phyloP scores from a whole-genome alignment of 2,113 vertebrate species.

The Entomyzon cyanotis region DNA sequence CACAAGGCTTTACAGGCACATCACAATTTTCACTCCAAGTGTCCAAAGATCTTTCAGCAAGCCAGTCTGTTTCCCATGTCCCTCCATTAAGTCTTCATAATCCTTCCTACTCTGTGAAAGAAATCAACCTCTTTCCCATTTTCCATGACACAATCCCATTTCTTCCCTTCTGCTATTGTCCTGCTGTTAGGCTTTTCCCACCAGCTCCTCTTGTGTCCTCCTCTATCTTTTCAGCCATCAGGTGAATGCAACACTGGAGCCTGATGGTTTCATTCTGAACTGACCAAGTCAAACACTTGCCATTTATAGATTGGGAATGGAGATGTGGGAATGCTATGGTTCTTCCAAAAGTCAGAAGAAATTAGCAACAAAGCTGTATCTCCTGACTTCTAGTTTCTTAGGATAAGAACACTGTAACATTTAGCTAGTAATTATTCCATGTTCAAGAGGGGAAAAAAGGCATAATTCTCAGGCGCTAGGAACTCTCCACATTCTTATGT shows the following conservation, averaged over 20 bases:
- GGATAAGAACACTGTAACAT: background rate
- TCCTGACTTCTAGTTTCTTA: background rate
- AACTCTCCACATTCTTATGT: background rate
- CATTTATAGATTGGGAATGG: background rate
- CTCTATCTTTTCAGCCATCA: background rate
- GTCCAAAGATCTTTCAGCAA: background rate
- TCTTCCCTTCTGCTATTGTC: background rate
- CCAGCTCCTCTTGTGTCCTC: background rate
- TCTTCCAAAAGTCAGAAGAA: background rate
- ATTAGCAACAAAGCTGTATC: background rate
- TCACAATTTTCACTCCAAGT: background rate
- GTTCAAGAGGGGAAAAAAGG: accelerated
- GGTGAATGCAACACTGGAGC: background rate
- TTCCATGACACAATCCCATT: background rate
- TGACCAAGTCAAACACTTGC: background rate
- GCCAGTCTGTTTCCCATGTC: background rate
- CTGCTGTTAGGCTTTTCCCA: background rate
- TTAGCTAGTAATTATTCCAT: background rate
- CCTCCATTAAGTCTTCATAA: background rate
- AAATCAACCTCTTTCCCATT: background rate
- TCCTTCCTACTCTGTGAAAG: background rate
- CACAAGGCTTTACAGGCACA: background rate
- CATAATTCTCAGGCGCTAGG: background rate
- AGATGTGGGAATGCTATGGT: background rate
- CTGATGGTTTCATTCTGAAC: background rate